Percentiles rank a stretch among this genome's conserved stretches.
Evolutionary conservation across 1,140 invertebrate species (phyloP).

Genomic region (Teleopsis dalmanni): DNA sequence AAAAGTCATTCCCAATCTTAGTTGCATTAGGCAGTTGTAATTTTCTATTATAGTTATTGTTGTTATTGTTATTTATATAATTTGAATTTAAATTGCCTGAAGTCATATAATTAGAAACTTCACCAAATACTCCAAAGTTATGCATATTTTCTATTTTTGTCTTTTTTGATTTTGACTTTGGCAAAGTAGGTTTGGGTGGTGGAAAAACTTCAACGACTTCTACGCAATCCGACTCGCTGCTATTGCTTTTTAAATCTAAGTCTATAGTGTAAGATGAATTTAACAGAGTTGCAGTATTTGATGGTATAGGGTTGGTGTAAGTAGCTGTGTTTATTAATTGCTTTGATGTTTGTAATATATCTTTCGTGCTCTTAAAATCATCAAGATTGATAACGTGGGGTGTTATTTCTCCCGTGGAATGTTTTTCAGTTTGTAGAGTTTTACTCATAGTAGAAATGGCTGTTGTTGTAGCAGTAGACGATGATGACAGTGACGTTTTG

Average conservation of each 20-base stretch:
- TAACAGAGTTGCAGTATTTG: conserved; percentile 11
- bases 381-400: conserved; percentile 33
- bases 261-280: conserved; percentile 13
- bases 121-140: conserved; percentile 2
- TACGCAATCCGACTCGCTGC: conserved; percentile 38
- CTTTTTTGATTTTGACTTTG: conserved; percentile 21
- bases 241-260: conserved; percentile 25
- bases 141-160: conserved; percentile 8
- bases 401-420: conserved; percentile 20
- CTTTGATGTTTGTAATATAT: conserved; percentile 36
- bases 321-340: conserved; percentile 15
- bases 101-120: background rate
- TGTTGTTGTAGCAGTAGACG: conserved; percentile 8
- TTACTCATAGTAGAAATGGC: background rate
- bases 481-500: conserved; percentile 15
- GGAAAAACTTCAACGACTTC: conserved; percentile 36
- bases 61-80: conserved; percentile 7
- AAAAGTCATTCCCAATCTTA: conserved; percentile 13
- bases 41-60: conserved; percentile 7
- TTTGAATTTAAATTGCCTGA: background rate
- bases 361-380: conserved; percentile 31
- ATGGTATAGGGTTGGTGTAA: background rate
- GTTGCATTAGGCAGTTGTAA: background rate
- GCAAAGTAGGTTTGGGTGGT: conserved; percentile 40
- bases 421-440: conserved; percentile 13